phyloP scores from a whole-genome alignment of 2,888 invertebrate species.

The Mythimna impura region DNA sequence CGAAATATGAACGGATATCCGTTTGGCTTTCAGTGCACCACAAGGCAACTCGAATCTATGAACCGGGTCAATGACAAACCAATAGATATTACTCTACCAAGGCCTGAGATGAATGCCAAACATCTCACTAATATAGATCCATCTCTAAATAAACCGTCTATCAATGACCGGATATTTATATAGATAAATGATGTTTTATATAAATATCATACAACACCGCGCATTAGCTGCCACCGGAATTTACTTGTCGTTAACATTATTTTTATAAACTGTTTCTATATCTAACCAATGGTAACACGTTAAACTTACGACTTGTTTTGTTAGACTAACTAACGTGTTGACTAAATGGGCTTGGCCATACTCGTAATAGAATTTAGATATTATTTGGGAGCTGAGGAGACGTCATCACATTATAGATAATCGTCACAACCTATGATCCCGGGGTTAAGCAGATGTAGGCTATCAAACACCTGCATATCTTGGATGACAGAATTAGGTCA shows the following conservation, averaged over 20 bases:
- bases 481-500: conserved; percentile 29
- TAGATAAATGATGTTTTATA: conserved; percentile 1
- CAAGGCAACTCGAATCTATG: conserved; percentile 23
- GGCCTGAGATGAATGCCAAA: conserved; percentile 41
- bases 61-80: conserved; percentile 48
- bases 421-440: conserved; percentile 24
- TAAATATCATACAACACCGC: conserved; percentile 18
- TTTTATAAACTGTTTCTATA: neutral
- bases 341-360: neutral
- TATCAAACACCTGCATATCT: conserved; percentile 32
- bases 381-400: neutral
- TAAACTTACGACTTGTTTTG: neutral
- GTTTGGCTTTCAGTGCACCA: conserved; percentile 1
- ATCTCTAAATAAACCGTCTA: conserved; percentile 41
- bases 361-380: neutral
- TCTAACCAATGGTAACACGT: neutral
- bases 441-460: conserved; percentile 16
- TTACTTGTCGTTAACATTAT: neutral
- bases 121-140: conserved; percentile 10
- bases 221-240: neutral
- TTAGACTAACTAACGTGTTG: neutral
- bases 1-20: neutral
- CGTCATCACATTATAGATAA: conserved; percentile 18
- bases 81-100: conserved; percentile 22
- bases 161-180: conserved; percentile 22